These are phyloP conservation scores for Sebastiscus albofasciatus DNA, from an alignment of 2,797 vertebrate genomes.

Conservation along the genomic window DNA sequence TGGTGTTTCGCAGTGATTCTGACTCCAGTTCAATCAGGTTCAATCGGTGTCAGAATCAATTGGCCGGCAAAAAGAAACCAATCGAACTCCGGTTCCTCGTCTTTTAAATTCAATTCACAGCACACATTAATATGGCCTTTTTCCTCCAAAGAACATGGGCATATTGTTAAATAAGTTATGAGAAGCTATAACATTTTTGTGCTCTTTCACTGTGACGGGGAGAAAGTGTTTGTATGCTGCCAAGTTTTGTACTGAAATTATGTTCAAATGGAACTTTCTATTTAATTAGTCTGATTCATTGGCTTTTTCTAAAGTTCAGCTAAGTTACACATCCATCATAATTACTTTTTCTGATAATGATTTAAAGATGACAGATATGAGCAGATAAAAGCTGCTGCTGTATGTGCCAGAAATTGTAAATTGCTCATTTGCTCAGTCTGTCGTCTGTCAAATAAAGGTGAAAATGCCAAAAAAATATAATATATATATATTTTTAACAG, in stretches of 20 bases:
- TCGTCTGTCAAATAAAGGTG: background rate
- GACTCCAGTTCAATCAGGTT: slow-evolving; percentile 22
- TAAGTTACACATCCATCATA: slow-evolving; percentile 5
- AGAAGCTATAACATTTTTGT: background rate
- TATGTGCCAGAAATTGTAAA: background rate
- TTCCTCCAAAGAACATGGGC: background rate
- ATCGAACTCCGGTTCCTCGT: background rate
- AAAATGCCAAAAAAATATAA: background rate
- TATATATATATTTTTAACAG: background rate
- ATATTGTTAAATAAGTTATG: slow-evolving; percentile 2
- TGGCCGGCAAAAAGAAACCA: background rate
- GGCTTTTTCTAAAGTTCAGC: slow-evolving; percentile 8
- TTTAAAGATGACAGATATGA: slow-evolving; percentile 2
- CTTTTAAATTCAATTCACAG: slow-evolving; percentile 20
- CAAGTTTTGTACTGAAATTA: background rate
- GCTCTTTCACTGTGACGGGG: background rate
- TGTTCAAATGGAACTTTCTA: background rate
- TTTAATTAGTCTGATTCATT: slow-evolving; percentile 3
- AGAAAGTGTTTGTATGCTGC: background rate
- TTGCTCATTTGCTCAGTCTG: background rate
- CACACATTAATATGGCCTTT: slow-evolving; percentile 7
- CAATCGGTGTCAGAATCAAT: slow-evolving; percentile 15
- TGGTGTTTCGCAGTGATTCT: slow-evolving; percentile 1
- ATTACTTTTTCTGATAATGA: slow-evolving; percentile 6
- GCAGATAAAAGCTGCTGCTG: background rate